Evolutionary conservation across 2,797 vertebrate species (phyloP).

Genomic region (Octomys mimax): DNA sequence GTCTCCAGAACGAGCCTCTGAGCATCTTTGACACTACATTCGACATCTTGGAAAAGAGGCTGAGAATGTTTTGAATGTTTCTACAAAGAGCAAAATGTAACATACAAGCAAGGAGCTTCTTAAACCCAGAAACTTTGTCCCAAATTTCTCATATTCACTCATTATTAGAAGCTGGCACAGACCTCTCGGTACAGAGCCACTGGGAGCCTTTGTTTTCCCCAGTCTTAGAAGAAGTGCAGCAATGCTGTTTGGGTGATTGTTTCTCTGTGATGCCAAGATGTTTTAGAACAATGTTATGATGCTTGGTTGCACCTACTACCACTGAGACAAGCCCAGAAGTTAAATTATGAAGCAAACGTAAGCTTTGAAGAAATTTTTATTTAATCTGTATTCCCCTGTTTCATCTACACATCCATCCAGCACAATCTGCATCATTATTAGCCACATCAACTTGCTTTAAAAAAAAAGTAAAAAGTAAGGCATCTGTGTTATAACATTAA

Average conservation of each 20-base stretch:
- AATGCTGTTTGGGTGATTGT: slow-evolving; percentile 81
- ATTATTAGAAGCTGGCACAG: slow-evolving; percentile 48
- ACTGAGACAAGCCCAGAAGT: slow-evolving; percentile 90
- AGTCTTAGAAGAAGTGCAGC: slow-evolving; percentile 72
- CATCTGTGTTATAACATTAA: slow-evolving; percentile 93
- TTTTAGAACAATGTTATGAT: slow-evolving; percentile 88
- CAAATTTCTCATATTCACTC: slow-evolving; percentile 53
- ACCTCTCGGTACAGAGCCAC: not conserved
- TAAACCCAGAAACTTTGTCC: slow-evolving; percentile 48
- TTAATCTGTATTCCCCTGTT: slow-evolving; percentile 93
- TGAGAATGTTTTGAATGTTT: not conserved
- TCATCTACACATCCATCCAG: slow-evolving; percentile 92
- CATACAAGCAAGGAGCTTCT: not conserved
- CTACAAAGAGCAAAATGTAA: not conserved
- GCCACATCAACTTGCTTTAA: slow-evolving; percentile 89
- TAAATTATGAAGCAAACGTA: slow-evolving; percentile 93
- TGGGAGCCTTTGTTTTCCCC: slow-evolving; percentile 41
- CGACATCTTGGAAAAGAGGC: not conserved
- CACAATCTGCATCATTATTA: slow-evolving; percentile 94
- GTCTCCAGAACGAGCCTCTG: not conserved
- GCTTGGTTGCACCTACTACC: slow-evolving; percentile 86
- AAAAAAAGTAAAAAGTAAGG: slow-evolving; percentile 91
- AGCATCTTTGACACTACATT: not conserved
- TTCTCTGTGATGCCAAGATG: slow-evolving; percentile 83
- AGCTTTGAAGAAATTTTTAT: slow-evolving; percentile 93